Base-by-base conservation (phyloP, 2,797 vertebrate species). In the Malacoctenus gilli region DNA sequence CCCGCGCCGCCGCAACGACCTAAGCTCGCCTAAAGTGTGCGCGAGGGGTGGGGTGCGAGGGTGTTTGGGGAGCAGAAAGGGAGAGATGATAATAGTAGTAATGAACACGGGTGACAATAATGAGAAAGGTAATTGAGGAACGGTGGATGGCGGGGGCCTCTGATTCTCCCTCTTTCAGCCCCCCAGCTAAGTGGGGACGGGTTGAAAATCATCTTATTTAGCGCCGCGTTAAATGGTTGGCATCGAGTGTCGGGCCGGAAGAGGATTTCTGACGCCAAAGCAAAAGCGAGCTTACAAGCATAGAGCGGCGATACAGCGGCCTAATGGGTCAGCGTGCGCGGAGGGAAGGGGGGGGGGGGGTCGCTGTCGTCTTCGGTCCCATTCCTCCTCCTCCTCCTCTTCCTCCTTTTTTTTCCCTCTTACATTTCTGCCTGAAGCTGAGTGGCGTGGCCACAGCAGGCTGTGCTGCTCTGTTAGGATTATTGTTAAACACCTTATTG, bases 81-180 rank as follows among this genome's bases (percentile, higher is more conserved):
- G 63, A 57, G 77, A 64, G 81, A 83, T 87, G 76, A 85, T 85
- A 85, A 89, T 86, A 72, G 79, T 63, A 37, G 73, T 83, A 83
- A 86, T 85, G 85, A 89, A 87, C 74, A 72, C 42, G 59, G 75
- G 72, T 77, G 83, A 87, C 84, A 85, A 87, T 87, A 91, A 89
- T 86, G 83, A 92, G 67, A 80, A 75, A 75, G 83, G 82, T 89
- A 85, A 86, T 88, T 88, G 85, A 85, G 83, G 80, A 85, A 80
- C 47, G 47, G 58, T 69, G 75, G 64, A 62, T 76, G 79, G 68
- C 75, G 72, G 68, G n/a, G 52, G 47, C 70, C 68, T 59, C 72
- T 62, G 67, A 68, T 77, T 83, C 79, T 71, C 68, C 56, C 30
- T 32, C 68, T 79, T 68, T 83, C 77, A 79, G 62, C 71, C 80